A percentile compares a stretch with the other conserved stretches of the same genome.
phyloP scores from a whole-genome alignment of 1,140 invertebrate species.

The Heliconius hermathena region DNA sequence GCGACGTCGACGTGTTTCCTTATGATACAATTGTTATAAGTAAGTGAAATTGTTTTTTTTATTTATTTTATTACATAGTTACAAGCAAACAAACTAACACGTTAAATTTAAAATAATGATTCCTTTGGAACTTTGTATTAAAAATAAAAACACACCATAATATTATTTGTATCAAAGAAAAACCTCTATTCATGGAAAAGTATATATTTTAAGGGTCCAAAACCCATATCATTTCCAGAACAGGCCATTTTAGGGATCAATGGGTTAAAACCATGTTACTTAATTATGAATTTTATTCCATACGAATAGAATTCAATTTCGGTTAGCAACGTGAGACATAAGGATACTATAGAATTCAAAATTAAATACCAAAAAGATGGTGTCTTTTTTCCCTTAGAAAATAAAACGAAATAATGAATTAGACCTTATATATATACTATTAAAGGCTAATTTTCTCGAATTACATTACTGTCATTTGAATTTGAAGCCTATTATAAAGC shows the following conservation, averaged over 20 bases:
- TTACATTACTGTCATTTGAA: not conserved
- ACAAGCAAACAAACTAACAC: too few species aligned
- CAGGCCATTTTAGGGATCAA: not conserved
- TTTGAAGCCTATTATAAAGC: not conserved
- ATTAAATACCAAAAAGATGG: conserved; percentile 15
- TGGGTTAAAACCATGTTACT: not conserved
- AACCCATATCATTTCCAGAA: conserved; percentile 3
- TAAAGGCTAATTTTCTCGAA: not conserved
- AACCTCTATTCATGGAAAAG: not conserved
- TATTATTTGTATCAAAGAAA: not conserved
- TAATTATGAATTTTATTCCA: not conserved
- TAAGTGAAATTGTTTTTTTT: too few species aligned
- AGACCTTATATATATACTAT: not conserved
- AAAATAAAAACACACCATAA: too few species aligned
- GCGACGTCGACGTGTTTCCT: too few species aligned
- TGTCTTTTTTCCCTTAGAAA: conserved; percentile 19
- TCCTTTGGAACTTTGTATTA: too few species aligned
- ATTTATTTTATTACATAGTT: too few species aligned
- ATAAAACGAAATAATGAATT: not conserved
- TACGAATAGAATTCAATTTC: not conserved
- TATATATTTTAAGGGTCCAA: conserved; percentile 6
- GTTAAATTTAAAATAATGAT: too few species aligned
- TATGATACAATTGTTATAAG: too few species aligned
- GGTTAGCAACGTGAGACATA: not conserved
- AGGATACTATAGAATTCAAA: conserved; percentile 17